Evolutionary conservation across 2,797 vertebrate species (phyloP).

Genomic region (Sebastes matsubarae): DNA sequence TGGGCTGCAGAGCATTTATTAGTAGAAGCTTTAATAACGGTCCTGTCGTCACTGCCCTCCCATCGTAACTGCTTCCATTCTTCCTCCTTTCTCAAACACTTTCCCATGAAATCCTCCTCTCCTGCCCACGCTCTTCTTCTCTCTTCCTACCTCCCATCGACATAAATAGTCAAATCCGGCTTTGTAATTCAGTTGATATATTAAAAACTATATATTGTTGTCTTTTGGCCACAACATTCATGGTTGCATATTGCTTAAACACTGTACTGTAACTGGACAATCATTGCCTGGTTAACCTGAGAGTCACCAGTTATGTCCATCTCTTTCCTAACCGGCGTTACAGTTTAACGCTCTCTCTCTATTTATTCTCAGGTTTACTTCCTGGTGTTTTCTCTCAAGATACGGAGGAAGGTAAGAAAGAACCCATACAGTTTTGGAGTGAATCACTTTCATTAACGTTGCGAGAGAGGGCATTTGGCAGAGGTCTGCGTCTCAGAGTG

Average conservation of each 20-base stretch:
- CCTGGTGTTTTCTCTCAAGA: neutral
- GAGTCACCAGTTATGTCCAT: no score
- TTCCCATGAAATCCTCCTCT: slow-evolving; percentile 4
- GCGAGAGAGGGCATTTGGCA: no score
- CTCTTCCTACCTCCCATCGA: neutral
- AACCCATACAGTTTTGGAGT: no score
- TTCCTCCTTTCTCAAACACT: slow-evolving; percentile 6
- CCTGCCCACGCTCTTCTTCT: neutral
- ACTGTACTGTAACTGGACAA: neutral
- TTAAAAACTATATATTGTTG: neutral
- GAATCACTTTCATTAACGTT: neutral
- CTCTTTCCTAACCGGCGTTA: neutral
- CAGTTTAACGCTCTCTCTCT: neutral
- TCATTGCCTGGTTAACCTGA: neutral
- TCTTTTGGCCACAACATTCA: neutral
- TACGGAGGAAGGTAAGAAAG: no score
- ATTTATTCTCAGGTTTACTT: neutral
- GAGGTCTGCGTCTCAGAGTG: neutral
- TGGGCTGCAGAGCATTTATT: slow-evolving; percentile 33
- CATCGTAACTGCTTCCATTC: slow-evolving; percentile 14
- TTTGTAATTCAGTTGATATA: neutral
- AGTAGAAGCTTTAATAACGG: slow-evolving; percentile 41
- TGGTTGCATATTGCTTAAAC: neutral
- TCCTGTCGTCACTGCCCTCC: slow-evolving; percentile 32
- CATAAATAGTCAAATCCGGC: neutral